Evolutionary conservation across 2,797 vertebrate species (phyloP).

Genomic region (Microchirus variegatus): DNA sequence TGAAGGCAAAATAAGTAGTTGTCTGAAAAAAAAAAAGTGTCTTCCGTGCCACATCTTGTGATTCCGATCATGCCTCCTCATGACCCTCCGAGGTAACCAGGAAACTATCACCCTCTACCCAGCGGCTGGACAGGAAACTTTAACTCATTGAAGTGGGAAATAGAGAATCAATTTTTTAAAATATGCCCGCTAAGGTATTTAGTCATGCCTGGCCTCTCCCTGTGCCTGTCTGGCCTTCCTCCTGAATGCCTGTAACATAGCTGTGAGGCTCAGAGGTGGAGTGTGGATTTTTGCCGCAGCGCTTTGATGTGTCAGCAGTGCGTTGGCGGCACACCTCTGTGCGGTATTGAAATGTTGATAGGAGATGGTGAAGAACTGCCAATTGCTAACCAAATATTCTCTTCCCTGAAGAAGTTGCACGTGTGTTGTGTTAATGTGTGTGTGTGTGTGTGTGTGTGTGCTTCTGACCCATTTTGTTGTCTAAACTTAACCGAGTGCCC

Average conservation of each 20-base stretch:
- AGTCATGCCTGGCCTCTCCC: slow-evolving; percentile 74
- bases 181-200: slow-evolving; percentile 65
- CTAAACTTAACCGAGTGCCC: slow-evolving; percentile 21
- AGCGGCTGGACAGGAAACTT: slow-evolving; percentile 60
- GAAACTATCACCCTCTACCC: slow-evolving; percentile 46
- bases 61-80: slow-evolving; percentile 53
- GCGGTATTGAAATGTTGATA: slow-evolving; percentile 73
- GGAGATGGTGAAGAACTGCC: slow-evolving; percentile 65
- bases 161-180: slow-evolving; percentile 70
- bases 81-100: slow-evolving; percentile 36
- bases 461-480: slow-evolving; percentile 30
- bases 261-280: slow-evolving; percentile 55
- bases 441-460: slow-evolving; percentile 14
- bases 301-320: slow-evolving; percentile 82
- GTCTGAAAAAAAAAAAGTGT: no score
- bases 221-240: slow-evolving; percentile 51
- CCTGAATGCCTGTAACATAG: slow-evolving; percentile 51
- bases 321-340: slow-evolving; percentile 65
- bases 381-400: slow-evolving; percentile 66
- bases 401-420: slow-evolving; percentile 58
- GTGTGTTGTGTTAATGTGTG: slow-evolving; percentile 13
- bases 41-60: slow-evolving; percentile 22
- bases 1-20: no score
- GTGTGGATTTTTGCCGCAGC: slow-evolving; percentile 65
- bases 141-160: slow-evolving; percentile 67